Conservation (phyloP, 2,113 vertebrate genomes). For the Lepus timidus region DNA sequence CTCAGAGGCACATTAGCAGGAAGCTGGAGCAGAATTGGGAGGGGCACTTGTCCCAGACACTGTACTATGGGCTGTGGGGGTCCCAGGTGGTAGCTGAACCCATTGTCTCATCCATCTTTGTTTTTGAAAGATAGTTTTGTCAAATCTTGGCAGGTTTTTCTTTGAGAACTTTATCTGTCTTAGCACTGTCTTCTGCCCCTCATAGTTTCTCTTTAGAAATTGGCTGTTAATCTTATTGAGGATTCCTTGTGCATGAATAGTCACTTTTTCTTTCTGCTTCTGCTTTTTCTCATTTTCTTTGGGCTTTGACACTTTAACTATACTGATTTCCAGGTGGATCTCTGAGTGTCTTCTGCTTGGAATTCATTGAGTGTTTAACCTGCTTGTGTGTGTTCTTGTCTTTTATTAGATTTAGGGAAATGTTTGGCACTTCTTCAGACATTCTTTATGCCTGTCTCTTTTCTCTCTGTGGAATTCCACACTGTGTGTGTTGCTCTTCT, state of each 20-base stretch:
- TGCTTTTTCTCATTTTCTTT: background rate
- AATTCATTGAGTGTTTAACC: background rate
- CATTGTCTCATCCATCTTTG: too few relatives aligned
- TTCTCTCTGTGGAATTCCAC: background rate
- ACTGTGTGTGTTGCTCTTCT: background rate
- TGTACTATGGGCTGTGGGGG: too few relatives aligned
- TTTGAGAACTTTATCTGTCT: background rate
- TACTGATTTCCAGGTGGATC: background rate
- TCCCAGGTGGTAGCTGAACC: too few relatives aligned
- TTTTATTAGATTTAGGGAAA: background rate
- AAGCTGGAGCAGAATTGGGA: too few relatives aligned
- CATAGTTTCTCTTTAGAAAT: background rate
- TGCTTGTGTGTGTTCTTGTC: background rate
- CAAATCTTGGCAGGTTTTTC: background rate
- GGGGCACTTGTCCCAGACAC: too few relatives aligned
- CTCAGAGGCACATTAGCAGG: too few relatives aligned
- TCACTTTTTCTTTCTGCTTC: background rate
- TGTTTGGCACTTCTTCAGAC: background rate
- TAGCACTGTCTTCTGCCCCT: background rate
- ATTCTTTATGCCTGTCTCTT: background rate
- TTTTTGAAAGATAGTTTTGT: background rate
- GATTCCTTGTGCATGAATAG: background rate
- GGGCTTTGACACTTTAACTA: background rate
- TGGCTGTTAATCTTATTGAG: background rate
- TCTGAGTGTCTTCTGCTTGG: background rate